These are phyloP conservation scores for Chiridota heheva DNA, from an alignment of 35 echinoderm and acorn worm species.

Conservation along the genomic window DNA sequence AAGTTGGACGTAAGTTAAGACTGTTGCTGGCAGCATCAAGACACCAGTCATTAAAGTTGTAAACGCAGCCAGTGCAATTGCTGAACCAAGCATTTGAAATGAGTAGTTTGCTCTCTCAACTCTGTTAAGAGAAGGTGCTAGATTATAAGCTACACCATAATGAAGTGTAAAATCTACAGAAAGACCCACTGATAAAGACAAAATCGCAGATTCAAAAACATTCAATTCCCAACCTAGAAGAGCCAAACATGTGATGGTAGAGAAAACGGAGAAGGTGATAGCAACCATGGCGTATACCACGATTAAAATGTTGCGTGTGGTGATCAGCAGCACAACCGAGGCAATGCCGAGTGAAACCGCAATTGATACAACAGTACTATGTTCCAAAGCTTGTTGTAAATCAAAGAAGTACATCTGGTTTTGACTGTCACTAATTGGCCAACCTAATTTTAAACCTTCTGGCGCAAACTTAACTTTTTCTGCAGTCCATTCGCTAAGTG, in stretches of 20 bases:
- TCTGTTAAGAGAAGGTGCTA: slow-evolving; percentile 46
- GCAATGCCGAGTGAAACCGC: slow-evolving; percentile 54
- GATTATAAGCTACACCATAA: slow-evolving; percentile 80
- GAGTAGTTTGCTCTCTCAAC: slow-evolving; percentile 39
- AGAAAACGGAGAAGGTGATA: slow-evolving; percentile 68
- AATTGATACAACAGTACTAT: slow-evolving; percentile 46
- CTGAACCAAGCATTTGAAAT: slow-evolving; percentile 46
- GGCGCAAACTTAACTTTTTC: slow-evolving; percentile 46
- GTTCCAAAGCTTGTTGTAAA: slow-evolving; percentile 61
- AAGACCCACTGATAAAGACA: slow-evolving; percentile 79
- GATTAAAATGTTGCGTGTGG: slow-evolving; percentile 64
- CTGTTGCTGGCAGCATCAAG: slow-evolving; percentile 67
- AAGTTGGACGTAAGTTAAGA: slow-evolving; percentile 71
- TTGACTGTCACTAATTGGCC: slow-evolving; percentile 34
- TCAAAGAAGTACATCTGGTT: slow-evolving; percentile 63
- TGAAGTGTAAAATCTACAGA: slow-evolving; percentile 95
- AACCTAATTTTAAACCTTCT: slow-evolving; percentile 45
- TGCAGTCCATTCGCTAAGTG: slow-evolving; percentile 37
- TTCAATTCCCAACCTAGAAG: slow-evolving; percentile 84
- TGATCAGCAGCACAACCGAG: slow-evolving; percentile 51
- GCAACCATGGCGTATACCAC: slow-evolving; percentile 63
- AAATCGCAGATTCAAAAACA: slow-evolving; percentile 75
- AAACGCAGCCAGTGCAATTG: slow-evolving; percentile 72
- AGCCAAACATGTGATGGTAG: slow-evolving; percentile 61
- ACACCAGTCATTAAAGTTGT: slow-evolving; percentile 76